Base-by-base conservation (phyloP, 2,113 vertebrate species). In the Rhegmatorhina hoffmannsi region DNA sequence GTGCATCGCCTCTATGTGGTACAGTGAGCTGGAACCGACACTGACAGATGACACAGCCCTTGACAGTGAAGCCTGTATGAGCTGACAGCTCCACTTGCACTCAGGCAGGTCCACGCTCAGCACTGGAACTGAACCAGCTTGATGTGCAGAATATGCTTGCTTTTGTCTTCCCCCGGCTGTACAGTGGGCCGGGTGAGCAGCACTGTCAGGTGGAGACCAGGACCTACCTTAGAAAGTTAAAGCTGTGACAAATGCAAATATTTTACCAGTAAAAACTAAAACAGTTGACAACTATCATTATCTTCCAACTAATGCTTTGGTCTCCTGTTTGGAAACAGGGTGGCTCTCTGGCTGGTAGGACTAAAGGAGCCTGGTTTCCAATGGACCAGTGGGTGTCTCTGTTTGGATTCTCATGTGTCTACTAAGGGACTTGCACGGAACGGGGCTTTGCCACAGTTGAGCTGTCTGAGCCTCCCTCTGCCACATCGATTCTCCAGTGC, bases 1-100 rank as follows among this genome's bases (percentile, higher is more conserved):
- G 98, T 98, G 98, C 98, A 97, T 98, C 86, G 96, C 97, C 97
- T 98, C 98, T 99, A 97, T 98, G 98, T 99, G 98, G 98, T 98
- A 99, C 99, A 99, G 98, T 98, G 98, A 99, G 99, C 98, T 99
- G 99, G 98, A 99, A 99, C 99, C 97, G 98, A 98, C 98, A 97
- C 98, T 99, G 99, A 99, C 99, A 99, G 99, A 98, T 98, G 98
- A 99, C 98, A 98, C 97, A 97, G 98, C 98, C 96, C 98, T 98
- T 98, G 98, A 98, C 98, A 98, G 98, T 98, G 98, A 99, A 98
- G 99, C 97, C 98, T 98, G 98, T 98, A 98, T 19, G 89, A 98
- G 98, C 98, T 98, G 99, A 99, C 99, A 99, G 98, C 98, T 98
- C 98, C 98, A 98, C 97, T 97, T 97, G 98, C 99, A 98, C 98